Conservation (phyloP, 2,888 invertebrate species). For the Euphydryas editha region DNA sequence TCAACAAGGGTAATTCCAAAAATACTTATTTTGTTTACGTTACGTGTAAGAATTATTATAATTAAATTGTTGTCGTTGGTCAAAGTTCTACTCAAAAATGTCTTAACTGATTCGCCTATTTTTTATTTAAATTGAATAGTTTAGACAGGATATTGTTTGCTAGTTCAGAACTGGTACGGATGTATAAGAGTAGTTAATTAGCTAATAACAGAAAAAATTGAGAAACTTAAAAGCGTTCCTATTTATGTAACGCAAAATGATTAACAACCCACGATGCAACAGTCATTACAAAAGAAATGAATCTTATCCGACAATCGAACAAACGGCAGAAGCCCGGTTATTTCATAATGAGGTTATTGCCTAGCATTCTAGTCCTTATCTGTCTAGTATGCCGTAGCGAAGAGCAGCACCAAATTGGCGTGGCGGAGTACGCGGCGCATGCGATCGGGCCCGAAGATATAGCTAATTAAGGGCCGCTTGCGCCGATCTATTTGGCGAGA, state of each 20-base stretch:
- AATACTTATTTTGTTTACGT: not conserved
- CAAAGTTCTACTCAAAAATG: no score
- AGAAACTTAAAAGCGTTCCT: slow-evolving; percentile 10
- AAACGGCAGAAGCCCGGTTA: slow-evolving; percentile 69
- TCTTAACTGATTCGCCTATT: no score
- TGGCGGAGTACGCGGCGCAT: slow-evolving; percentile 75
- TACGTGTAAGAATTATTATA: no score
- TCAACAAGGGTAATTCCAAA: slow-evolving; percentile 7
- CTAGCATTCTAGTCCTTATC: slow-evolving; percentile 77
- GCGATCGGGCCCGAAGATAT: slow-evolving; percentile 74
- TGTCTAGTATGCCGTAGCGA: slow-evolving; percentile 67
- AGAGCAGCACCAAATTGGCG: slow-evolving; percentile 81
- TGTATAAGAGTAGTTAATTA: not conserved
- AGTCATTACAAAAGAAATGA: slow-evolving; percentile 46
- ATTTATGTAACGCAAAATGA: slow-evolving; percentile 33
- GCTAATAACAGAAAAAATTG: not conserved
- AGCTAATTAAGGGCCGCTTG: slow-evolving; percentile 80
- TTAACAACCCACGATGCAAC: slow-evolving; percentile 43
- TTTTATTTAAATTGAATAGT: no score
- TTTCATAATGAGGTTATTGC: slow-evolving; percentile 83
- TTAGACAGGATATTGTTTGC: no score
- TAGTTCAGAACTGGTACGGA: no score
- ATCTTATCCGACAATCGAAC: slow-evolving; percentile 62
- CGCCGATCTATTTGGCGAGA: slow-evolving; percentile 82
- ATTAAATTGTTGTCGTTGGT: no score